Conservation (phyloP, 2,797 vertebrate genomes). For the Ceyx erithaca region DNA sequence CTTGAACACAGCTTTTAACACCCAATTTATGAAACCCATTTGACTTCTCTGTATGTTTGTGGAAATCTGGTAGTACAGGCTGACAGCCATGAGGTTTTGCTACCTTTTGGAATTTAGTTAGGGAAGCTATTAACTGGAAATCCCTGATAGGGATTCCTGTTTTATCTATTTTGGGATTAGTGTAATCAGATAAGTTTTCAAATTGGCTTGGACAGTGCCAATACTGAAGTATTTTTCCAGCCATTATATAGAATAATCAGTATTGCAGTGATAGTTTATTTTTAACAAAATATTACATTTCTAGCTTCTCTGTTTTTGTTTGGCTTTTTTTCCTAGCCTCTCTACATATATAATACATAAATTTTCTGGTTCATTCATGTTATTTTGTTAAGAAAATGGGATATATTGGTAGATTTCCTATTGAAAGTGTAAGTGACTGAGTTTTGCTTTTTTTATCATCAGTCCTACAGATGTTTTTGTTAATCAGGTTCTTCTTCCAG, state of each 20-base stretch:
- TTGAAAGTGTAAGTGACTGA: not conserved
- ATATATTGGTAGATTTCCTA: not conserved
- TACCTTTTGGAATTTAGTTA: not conserved
- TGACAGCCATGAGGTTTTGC: not conserved
- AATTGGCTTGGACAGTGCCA: not conserved
- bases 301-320: not conserved
- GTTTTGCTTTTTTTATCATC: not conserved
- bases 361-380: not conserved
- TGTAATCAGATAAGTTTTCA: not conserved
- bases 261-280: not conserved
- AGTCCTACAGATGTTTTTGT: not conserved
- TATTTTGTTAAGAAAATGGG: not conserved
- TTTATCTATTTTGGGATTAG: not conserved
- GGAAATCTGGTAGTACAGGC: not conserved
- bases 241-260: not conserved
- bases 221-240: not conserved
- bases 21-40: not conserved
- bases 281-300: not conserved
- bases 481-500: slow-evolving; percentile 5
- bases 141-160: not conserved
- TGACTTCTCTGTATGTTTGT: not conserved
- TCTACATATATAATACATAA: not conserved
- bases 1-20: not conserved
- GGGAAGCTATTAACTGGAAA: not conserved
- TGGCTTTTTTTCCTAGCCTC: not conserved